Evolutionary conservation across 2,888 invertebrate species (phyloP).

Genomic region (Nipponacmea schrenckii): DNA sequence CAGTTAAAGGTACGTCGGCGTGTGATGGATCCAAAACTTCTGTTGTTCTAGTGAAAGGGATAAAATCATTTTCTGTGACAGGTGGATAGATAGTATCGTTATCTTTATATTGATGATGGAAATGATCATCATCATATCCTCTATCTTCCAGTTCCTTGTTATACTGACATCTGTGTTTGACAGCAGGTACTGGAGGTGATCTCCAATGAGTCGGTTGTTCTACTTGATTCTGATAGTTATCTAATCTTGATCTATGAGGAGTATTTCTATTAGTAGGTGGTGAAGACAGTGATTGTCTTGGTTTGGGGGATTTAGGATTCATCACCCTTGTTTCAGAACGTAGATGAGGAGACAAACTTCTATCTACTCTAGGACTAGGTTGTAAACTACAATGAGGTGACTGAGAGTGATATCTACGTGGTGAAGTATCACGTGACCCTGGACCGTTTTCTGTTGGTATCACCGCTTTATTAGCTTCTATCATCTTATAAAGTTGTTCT

Average conservation of each 20-base stretch:
- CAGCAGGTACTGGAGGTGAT: constrained; percentile 56
- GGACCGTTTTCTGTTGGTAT: constrained; percentile 43
- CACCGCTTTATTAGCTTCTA: constrained; percentile 52
- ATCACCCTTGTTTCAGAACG: neutral
- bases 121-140: constrained; percentile 18
- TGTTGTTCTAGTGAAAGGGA: constrained; percentile 63
- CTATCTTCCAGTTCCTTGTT: constrained; percentile 16
- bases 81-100: constrained; percentile 37
- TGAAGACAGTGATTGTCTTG: constrained; percentile 22
- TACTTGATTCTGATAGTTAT: constrained; percentile 10
- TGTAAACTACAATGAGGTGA: neutral
- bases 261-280: neutral
- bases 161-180: constrained; percentile 37
- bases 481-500: constrained; percentile 52
- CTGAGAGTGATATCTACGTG: constrained; percentile 3
- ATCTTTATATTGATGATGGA: constrained; percentile 40
- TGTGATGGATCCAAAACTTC: constrained; percentile 63
- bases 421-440: constrained; percentile 11
- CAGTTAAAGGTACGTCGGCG: constrained; percentile 58
- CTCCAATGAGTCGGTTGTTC: constrained; percentile 18
- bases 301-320: constrained; percentile 18
- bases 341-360: constrained; percentile 21
- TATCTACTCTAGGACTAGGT: constrained; percentile 27
- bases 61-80: constrained; percentile 50
- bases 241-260: neutral